Percentiles rank a stretch among this genome's conserved stretches.
Evolutionary conservation across 2,113 vertebrate species (phyloP).

Genomic region (Erythrolamprus reginae): DNA sequence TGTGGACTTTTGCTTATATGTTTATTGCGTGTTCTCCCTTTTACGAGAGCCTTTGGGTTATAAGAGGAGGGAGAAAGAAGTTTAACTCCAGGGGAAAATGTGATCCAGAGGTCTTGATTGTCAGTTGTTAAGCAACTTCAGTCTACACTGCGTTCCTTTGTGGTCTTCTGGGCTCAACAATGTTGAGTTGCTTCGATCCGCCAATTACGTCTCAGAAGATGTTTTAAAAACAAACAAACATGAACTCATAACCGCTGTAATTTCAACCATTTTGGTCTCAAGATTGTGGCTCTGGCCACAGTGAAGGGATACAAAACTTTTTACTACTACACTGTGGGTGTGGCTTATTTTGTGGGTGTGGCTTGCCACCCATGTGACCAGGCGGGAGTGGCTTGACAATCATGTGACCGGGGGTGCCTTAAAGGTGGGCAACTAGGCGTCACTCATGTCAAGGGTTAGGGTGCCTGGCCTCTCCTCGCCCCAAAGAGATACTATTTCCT

Average conservation of each 20-base stretch:
- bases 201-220: slow-evolving; percentile 16
- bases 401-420: too few species aligned
- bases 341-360: too few species aligned
- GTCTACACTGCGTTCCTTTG: background rate
- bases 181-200: slow-evolving; percentile 27
- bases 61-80: background rate
- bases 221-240: background rate
- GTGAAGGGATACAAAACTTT: too few species aligned
- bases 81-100: slow-evolving; percentile 24
- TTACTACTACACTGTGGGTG: too few species aligned
- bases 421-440: too few species aligned
- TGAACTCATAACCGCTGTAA: background rate
- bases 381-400: too few species aligned
- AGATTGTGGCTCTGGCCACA: too few species aligned
- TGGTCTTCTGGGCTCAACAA: background rate
- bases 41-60: background rate
- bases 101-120: background rate
- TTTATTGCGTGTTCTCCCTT: background rate
- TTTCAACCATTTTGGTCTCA: background rate
- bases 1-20: background rate
- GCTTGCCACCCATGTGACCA: too few species aligned
- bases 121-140: slow-evolving; percentile 23
- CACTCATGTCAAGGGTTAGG: too few species aligned
- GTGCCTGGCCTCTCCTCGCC: too few species aligned
- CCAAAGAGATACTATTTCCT: too few species aligned